These are phyloP conservation scores for Drosophila mimica DNA, from an alignment of 2,888 invertebrate genomes.

Conservation along the genomic window DNA sequence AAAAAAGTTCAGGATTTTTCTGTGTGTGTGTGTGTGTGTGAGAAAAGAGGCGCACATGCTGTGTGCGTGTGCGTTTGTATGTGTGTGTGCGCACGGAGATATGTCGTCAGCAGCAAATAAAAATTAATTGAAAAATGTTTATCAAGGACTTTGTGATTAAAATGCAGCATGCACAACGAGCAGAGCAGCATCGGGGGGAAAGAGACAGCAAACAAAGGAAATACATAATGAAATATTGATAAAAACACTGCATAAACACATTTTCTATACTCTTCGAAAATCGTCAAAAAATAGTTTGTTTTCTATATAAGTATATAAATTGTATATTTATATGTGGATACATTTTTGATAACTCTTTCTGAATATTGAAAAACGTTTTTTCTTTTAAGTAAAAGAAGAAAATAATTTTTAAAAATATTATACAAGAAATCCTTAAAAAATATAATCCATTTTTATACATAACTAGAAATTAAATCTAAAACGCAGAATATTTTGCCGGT, in stretches of 20 bases:
- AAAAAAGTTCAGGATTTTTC: not conserved
- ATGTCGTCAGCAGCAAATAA: slow-evolving; percentile 79
- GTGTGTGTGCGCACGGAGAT: slow-evolving; percentile 56
- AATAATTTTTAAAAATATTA: no score
- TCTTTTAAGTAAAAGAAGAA: no score
- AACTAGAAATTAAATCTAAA: not conserved
- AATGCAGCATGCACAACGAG: slow-evolving; percentile 49
- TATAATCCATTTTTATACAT: no score
- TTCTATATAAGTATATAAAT: not conserved
- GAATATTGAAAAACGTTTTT: no score
- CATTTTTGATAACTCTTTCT: no score
- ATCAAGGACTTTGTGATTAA: slow-evolving; percentile 78
- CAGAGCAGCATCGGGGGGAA: slow-evolving; percentile 10
- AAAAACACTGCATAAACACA: not conserved
- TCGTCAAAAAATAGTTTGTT: not conserved
- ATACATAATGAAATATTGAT: not conserved
- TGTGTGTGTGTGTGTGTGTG: slow-evolving; percentile 5
- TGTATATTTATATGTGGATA: not conserved
- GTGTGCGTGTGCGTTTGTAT: slow-evolving; percentile 13
- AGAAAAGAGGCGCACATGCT: slow-evolving; percentile 2
- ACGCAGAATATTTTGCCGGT: not conserved
- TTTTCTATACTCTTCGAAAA: not conserved
- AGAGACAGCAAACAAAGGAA: slow-evolving; percentile 17
- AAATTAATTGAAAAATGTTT: slow-evolving; percentile 81
- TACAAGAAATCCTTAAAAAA: no score